These are phyloP conservation scores for Drosophila stalkeri DNA, from an alignment of 2,888 invertebrate species.

Conservation along the genomic window DNA sequence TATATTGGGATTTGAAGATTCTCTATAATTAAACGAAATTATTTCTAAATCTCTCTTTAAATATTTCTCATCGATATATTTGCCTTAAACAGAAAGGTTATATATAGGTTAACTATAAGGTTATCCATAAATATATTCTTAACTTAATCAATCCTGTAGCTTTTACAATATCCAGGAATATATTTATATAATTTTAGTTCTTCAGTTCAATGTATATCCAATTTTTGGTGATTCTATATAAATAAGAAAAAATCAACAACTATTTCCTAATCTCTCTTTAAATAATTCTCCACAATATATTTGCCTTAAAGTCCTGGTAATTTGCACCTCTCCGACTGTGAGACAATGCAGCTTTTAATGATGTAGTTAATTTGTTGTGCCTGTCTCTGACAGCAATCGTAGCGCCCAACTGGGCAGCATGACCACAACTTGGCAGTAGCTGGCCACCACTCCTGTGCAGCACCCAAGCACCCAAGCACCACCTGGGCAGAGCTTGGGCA, in stretches of 20 bases:
- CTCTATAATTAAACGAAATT: too few relatives aligned
- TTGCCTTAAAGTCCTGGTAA: background rate
- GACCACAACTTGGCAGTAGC: background rate
- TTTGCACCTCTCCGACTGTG: slow-evolving; percentile 23
- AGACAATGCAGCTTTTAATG: slow-evolving; percentile 36
- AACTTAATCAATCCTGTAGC: background rate
- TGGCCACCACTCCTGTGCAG: slow-evolving; percentile 16
- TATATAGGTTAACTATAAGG: too few relatives aligned
- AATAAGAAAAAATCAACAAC: too few relatives aligned
- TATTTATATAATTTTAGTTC: background rate
- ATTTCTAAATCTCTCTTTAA: too few relatives aligned
- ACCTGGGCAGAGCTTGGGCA: slow-evolving; percentile 28
- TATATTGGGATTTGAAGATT: too few relatives aligned
- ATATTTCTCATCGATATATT: background rate
- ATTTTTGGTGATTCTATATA: too few relatives aligned
- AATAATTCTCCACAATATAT: background rate
- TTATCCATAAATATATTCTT: background rate
- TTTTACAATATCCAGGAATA: background rate
- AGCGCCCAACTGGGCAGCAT: slow-evolving; percentile 3
- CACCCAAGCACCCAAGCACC: slow-evolving; percentile 7
- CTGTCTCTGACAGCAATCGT: slow-evolving; percentile 20
- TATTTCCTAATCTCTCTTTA: too few relatives aligned
- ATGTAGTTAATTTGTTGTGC: slow-evolving; percentile 45
- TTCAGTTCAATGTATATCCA: too few relatives aligned
- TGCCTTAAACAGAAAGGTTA: background rate